Percentiles rank a stretch among this genome's conserved stretches.
Evolutionary conservation across 2,888 invertebrate genomes (phyloP).

Genomic region (Agapostemon virescens): DNA sequence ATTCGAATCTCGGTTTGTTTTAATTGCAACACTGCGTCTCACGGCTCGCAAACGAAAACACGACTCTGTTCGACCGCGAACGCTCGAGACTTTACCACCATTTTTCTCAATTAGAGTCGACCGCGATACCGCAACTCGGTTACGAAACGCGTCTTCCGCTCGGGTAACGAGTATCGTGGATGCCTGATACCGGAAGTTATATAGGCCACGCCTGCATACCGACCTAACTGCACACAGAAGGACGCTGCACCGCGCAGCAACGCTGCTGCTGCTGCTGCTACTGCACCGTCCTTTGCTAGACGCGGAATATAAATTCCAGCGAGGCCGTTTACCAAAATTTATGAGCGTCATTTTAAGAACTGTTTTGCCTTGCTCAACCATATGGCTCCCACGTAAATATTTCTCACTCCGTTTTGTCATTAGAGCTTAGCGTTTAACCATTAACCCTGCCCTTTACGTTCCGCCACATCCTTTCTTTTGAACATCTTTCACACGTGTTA

Average conservation of each 20-base stretch:
- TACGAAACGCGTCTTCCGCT: slow-evolving; percentile 41
- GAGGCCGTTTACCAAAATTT: slow-evolving; percentile 68
- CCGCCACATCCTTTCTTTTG: background rate
- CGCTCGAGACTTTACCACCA: slow-evolving; percentile 10
- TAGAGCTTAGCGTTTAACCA: slow-evolving; percentile 58
- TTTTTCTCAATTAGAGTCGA: slow-evolving; percentile 52
- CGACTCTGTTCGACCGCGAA: background rate
- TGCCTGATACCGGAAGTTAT: slow-evolving; percentile 50
- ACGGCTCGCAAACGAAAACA: background rate
- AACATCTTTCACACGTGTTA: background rate
- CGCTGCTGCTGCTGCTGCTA: background rate
- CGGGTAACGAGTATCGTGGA: slow-evolving; percentile 51
- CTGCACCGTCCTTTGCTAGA: slow-evolving; percentile 42
- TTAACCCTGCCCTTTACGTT: slow-evolving; percentile 45
- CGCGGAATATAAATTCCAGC: slow-evolving; percentile 68
- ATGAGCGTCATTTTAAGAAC: slow-evolving; percentile 71
- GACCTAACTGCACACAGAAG: slow-evolving; percentile 52
- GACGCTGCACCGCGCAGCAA: slow-evolving; percentile 24
- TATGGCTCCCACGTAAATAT: slow-evolving; percentile 67
- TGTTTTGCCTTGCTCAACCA: slow-evolving; percentile 68
- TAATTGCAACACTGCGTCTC: slow-evolving; percentile 9
- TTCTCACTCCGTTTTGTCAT: slow-evolving; percentile 56
- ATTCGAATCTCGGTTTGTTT: background rate
- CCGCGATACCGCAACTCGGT: slow-evolving; percentile 19
- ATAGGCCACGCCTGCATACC: slow-evolving; percentile 51